Evolutionary conservation across 1,140 invertebrate genomes (phyloP), one percentile per base, ranked within the genome.

Genomic region (Euura lappo): DNA sequence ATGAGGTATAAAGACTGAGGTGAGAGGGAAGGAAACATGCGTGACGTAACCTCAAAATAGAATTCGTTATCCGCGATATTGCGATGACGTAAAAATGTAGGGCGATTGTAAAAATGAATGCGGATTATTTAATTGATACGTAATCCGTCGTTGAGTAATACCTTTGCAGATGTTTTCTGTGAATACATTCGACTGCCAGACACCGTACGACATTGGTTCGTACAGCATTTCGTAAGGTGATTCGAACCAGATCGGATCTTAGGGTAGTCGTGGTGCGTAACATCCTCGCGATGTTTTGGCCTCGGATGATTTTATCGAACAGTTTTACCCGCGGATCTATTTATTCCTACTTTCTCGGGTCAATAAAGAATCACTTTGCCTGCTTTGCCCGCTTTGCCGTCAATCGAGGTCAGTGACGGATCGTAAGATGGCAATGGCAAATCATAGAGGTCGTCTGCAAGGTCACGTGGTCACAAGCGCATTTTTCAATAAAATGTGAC

Each of bases 171-270:
- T 90, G 85, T 88, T 90, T 90, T 85, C 89, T 91, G 86, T 89
- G 90, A 75, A 89, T 82, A 83, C 90, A 90, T 83, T 91, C 91
- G 74, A 89, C 89, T 69, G 88, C 88, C 71, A 92, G 75, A 82
- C 90, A 91, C 85, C 91, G 89, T 69, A 90, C 85, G 75, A 89
- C 77, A 83, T 91, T 92, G 68, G 81, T 86, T 75, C 89, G 85
- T 64, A 90, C 79, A 74, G 87, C 84, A 87, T 89, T 91, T 84
- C 89, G 90, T 28, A 92, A 78, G 78, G 89, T 88, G 78, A 89
- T 86, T 78, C 89, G 90, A 77, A 90, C 81, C 75, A 91, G 86
- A 79, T 91, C 91, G 80, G 91, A 92, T 88, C 92, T 91, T 84
- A 91, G 83, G 77, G 90, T 85, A 82, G 90, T 89, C 80, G 91